Conservation (phyloP, 2,888 invertebrate genomes). For the Callinectes sapidus region DNA sequence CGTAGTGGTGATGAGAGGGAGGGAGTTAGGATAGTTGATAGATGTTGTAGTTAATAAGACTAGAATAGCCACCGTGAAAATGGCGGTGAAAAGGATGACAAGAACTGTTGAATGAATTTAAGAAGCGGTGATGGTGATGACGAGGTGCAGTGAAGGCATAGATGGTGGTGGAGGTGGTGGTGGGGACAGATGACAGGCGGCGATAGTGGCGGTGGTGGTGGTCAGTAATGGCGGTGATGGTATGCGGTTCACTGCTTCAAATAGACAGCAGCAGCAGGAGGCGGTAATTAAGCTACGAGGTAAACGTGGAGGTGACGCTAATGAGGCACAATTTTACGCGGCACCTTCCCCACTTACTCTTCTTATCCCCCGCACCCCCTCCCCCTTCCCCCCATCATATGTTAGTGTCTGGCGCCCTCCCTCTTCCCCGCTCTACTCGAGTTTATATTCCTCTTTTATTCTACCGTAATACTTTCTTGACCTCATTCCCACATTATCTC, state of each 20-base stretch:
- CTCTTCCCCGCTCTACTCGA: background rate
- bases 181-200: background rate
- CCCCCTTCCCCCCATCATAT: background rate
- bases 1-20: background rate
- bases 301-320: background rate
- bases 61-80: background rate
- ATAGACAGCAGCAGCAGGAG: background rate
- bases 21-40: background rate
- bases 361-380: background rate
- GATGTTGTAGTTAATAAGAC: background rate
- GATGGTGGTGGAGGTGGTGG: background rate
- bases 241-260: background rate
- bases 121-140: background rate
- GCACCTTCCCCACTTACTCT: background rate
- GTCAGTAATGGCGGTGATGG: background rate
- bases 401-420: background rate
- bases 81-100: background rate
- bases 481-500: background rate
- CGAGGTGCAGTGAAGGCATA: background rate
- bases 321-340: background rate
- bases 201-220: conserved; percentile 9
- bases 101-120: background rate
- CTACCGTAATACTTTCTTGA: background rate
- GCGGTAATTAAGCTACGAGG: background rate
- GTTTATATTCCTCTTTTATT: background rate